Conservation (phyloP, 2,888 invertebrate species). For the Mechanitis messenoides region DNA sequence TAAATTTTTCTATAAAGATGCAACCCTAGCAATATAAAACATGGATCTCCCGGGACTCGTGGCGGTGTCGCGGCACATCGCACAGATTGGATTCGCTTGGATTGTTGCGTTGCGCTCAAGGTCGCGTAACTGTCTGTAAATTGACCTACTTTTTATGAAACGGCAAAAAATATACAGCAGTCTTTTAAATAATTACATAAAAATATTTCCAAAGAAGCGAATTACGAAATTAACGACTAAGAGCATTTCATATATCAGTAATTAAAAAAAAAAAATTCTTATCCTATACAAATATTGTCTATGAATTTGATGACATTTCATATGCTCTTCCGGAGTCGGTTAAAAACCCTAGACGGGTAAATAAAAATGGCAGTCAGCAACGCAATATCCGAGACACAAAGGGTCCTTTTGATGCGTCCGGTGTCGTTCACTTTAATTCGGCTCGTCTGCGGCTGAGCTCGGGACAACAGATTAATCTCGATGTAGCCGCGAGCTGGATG, state of each 20-base stretch:
- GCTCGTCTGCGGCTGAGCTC: slow-evolving; percentile 27
- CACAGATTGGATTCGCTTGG: slow-evolving; percentile 31
- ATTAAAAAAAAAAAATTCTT: too few species aligned
- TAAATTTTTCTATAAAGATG: too few species aligned
- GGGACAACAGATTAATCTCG: slow-evolving; percentile 41
- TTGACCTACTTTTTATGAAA: slow-evolving; percentile 3
- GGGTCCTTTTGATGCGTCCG: slow-evolving; percentile 31
- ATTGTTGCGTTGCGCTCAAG: slow-evolving; percentile 17
- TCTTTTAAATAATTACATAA: too few species aligned
- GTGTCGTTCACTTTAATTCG: slow-evolving; percentile 34
- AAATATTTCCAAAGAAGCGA: too few species aligned
- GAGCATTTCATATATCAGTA: too few species aligned
- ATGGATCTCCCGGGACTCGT: slow-evolving; percentile 31
- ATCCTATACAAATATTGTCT: too few species aligned
- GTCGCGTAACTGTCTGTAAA: slow-evolving; percentile 9
- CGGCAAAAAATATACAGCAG: too few species aligned
- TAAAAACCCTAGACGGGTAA: slow-evolving; percentile 9
- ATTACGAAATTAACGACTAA: too few species aligned
- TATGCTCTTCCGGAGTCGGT: slow-evolving; percentile 9
- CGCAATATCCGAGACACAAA: slow-evolving; percentile 29
- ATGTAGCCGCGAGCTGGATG: slow-evolving; percentile 39
- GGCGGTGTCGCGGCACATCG: slow-evolving; percentile 22
- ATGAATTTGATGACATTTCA: background rate
- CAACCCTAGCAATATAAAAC: slow-evolving; percentile 7
- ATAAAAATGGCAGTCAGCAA: slow-evolving; percentile 14